These are phyloP conservation scores for Anisognathus igniventris DNA, from an alignment of 2,797 vertebrate genomes.

Conservation along the genomic window DNA sequence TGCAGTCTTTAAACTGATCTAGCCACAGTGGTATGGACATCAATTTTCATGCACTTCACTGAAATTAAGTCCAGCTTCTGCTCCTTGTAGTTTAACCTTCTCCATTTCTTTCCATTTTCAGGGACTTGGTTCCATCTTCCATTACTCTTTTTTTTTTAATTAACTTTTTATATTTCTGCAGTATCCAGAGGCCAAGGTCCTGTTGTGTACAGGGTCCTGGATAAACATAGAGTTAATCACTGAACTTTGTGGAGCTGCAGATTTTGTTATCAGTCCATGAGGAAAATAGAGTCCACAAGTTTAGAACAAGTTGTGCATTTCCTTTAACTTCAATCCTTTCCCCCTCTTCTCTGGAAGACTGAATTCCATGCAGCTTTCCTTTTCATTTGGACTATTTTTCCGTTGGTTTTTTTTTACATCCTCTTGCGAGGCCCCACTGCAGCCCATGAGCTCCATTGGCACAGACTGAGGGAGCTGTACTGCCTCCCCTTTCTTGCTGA, in stretches of 20 bases:
- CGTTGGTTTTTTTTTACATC: neutral
- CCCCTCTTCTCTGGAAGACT: neutral
- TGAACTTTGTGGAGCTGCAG: neutral
- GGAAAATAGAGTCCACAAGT: neutral
- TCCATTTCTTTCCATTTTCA: neutral
- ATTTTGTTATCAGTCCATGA: neutral
- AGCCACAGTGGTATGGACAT: neutral
- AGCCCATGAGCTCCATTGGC: accelerated
- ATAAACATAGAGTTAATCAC: neutral
- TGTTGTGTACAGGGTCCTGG: neutral
- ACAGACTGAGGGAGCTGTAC: neutral
- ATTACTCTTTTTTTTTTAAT: neutral
- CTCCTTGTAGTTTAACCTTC: neutral
- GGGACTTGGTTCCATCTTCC: neutral
- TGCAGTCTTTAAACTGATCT: neutral
- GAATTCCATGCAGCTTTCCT: neutral
- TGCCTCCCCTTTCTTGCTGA: neutral
- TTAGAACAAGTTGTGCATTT: neutral
- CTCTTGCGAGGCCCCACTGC: neutral
- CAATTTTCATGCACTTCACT: neutral
- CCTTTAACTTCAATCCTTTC: neutral
- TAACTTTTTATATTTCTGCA: neutral
- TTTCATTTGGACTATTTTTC: accelerated
- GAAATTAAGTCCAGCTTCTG: neutral
- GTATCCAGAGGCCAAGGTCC: neutral